Conservation (phyloP, 2,888 invertebrate genomes). For the Agonopterix subpropinquella region DNA sequence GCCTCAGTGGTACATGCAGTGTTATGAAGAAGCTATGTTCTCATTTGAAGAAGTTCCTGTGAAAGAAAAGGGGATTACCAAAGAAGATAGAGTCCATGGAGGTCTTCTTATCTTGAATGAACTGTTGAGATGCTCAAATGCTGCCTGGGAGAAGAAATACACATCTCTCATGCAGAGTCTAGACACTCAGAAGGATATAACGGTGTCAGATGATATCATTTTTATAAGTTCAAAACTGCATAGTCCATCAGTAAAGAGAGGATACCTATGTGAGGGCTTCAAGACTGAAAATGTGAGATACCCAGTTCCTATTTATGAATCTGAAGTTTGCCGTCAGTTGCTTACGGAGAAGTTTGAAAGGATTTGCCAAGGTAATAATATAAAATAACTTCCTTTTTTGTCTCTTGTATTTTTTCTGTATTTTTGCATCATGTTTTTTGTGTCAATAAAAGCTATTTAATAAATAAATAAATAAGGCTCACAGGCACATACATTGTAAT, state of each 20-base stretch:
- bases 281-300: conserved; percentile 70
- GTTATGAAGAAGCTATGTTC: conserved; percentile 91
- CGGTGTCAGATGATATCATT: conserved; percentile 72
- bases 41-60: conserved; percentile 82
- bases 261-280: conserved; percentile 63
- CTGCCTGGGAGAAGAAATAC: conserved; percentile 89
- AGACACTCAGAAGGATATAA: conserved; percentile 61
- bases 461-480: too few relatives aligned
- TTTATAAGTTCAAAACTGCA: conserved; percentile 76
- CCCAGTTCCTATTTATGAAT: conserved; percentile 84
- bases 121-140: conserved; percentile 91
- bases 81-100: conserved; percentile 95
- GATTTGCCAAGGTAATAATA: conserved; percentile 77
- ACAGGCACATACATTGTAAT: too few relatives aligned
- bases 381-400: background rate
- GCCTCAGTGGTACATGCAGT: conserved; percentile 94
- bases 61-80: conserved; percentile 85
- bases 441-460: background rate
- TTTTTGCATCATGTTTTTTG: background rate
- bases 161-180: conserved; percentile 80
- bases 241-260: conserved; percentile 75
- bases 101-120: conserved; percentile 95
- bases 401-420: background rate
- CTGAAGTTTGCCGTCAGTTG: conserved; percentile 88
- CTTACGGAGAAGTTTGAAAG: conserved; percentile 89